Evolutionary conservation across 2,797 vertebrate genomes (phyloP).

Genomic region (Myotis findleyi): DNA sequence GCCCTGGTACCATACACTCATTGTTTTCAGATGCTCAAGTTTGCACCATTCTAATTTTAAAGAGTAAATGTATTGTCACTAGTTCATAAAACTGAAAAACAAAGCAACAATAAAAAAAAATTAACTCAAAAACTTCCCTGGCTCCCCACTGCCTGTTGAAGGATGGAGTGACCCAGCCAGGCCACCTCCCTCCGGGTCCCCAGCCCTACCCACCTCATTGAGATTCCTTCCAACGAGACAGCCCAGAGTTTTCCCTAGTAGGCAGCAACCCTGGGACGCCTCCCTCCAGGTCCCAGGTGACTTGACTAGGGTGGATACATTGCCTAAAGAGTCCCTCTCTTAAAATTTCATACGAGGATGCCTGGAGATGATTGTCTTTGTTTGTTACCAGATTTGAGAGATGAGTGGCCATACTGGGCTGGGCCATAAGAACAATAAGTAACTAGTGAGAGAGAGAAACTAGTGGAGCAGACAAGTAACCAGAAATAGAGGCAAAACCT

Average conservation of each 20-base stretch:
- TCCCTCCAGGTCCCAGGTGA: neutral
- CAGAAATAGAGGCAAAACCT: neutral
- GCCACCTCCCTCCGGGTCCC: neutral
- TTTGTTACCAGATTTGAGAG: neutral
- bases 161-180: neutral
- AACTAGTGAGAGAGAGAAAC: neutral
- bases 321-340: neutral
- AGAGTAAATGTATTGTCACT: neutral
- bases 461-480: neutral
- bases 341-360: neutral
- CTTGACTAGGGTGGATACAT: neutral
- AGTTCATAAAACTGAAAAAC: constrained; percentile 1
- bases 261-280: neutral
- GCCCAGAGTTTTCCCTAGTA: neutral
- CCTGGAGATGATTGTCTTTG: neutral
- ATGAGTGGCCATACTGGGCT: neutral
- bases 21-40: neutral
- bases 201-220: neutral
- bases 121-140: neutral
- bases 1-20: neutral
- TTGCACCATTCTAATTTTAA: neutral
- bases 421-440: neutral
- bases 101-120: neutral
- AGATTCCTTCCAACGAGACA: neutral
- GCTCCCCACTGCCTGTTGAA: neutral